Conservation (phyloP, 2,797 vertebrate genomes). For the Brachymystax lenok region DNA sequence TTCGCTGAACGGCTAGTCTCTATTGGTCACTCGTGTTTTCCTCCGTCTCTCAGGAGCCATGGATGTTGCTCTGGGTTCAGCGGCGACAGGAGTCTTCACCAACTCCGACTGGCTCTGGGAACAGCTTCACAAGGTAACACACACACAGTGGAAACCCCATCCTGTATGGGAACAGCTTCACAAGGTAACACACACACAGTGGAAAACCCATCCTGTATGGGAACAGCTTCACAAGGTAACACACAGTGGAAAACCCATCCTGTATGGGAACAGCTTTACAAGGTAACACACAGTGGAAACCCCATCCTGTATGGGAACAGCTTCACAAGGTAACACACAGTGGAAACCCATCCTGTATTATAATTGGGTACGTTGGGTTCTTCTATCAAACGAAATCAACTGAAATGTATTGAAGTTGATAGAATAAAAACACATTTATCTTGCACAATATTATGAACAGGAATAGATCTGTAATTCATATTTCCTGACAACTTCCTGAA, state of each 20-base stretch:
- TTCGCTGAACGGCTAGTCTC: too few relatives aligned
- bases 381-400: neutral
- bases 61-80: conserved; percentile 92
- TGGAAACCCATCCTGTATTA: neutral
- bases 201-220: neutral
- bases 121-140: conserved; percentile 85
- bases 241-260: neutral
- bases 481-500: too few relatives aligned
- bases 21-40: neutral
- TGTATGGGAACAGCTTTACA: conserved; percentile 84
- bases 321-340: neutral
- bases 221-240: too few relatives aligned
- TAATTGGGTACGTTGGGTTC: too few relatives aligned
- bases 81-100: conserved; percentile 93
- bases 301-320: too few relatives aligned
- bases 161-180: too few relatives aligned
- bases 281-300: conserved; percentile 69
- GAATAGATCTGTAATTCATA: too few relatives aligned
- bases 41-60: conserved; percentile 83
- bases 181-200: neutral
- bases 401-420: too few relatives aligned
- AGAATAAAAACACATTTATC: too few relatives aligned
- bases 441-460: too few relatives aligned
- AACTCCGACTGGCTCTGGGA: conserved; percentile 94
- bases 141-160: neutral